Evolutionary conservation across 2,113 vertebrate species (phyloP), one percentile per base, ranked within the genome.

Genomic region (Meles meles): DNA sequence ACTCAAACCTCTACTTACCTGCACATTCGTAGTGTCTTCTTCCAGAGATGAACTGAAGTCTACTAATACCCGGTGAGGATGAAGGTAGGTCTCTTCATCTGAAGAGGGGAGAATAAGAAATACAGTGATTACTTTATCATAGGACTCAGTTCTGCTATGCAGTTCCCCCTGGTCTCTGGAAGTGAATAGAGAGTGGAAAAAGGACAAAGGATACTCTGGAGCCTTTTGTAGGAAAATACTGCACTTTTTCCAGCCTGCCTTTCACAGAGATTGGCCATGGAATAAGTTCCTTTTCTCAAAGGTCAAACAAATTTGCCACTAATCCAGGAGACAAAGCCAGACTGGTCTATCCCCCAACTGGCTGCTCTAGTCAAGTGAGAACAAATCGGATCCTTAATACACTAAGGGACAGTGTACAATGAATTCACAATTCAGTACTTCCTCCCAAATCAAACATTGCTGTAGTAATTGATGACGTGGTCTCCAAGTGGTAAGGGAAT

Each of bases 241-340:
- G 34, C 6, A 89, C 37, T 71, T 94, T 93, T 44, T 80, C 17
- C n/a, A 82, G 47, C 8, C 57, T 90, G 17, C 5, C 23, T 92
- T 95, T 57, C 7, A 21, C 37, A 87, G 80, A 92, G 12, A 2
- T 61, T 94, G 42, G 20, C 11, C 39, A 65, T 42, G 37, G 34
- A 84, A 88, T 88, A 94, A 7, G 6, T 5, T 55, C 39, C 92
- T 90, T 69, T 1, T 34, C 47, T 10, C 34, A 90, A 76, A 93
- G 37, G 31, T 94, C 88, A 82, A 55, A 94, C 0, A 80, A 87
- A 12, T 90, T 90, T 71, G 7, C 49, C 27, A 59, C 47, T 7
- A 89, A 93, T 21, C 67, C 69, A 92, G 34, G 80, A 90, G 74
- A 90, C 57, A 97, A 85, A 95, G 57, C 57, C 59, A 93, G 7